Conservation (phyloP, 2,113 vertebrate genomes). For the Miniopterus natalensis region DNA sequence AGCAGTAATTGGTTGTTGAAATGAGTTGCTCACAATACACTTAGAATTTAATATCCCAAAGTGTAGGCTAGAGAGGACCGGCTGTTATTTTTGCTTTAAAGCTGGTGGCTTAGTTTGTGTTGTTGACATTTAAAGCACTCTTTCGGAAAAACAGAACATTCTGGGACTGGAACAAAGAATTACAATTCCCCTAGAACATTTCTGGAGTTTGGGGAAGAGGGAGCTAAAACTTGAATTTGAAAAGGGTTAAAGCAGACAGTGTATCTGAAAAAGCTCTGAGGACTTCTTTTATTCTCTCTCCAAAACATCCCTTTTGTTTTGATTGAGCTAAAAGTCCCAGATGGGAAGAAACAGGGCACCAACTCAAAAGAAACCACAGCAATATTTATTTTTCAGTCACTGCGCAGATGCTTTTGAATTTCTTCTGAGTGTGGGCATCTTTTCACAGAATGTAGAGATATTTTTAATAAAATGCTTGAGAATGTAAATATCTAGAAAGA, state of each 20-base stretch:
- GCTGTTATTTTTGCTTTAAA: constrained; percentile 68
- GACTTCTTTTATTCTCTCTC: constrained; percentile 55
- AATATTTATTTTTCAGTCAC: constrained; percentile 76
- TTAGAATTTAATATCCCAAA: constrained; percentile 64
- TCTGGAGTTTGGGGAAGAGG: neutral
- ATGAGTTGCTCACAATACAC: constrained; percentile 73
- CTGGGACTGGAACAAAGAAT: constrained; percentile 40
- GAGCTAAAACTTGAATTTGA: neutral
- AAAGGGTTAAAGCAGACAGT: constrained; percentile 56
- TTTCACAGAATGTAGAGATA: constrained; percentile 7
- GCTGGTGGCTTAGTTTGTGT: constrained; percentile 47
- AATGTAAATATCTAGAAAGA: constrained; percentile 29
- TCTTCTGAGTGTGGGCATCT: constrained; percentile 53
- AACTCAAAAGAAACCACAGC: constrained; percentile 67
- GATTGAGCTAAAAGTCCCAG: constrained; percentile 70
- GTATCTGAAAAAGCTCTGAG: constrained; percentile 50
- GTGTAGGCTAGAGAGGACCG: constrained; percentile 55
- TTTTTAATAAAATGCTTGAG: constrained; percentile 63
- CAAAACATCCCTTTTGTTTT: constrained; percentile 63
- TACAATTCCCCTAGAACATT: constrained; percentile 14
- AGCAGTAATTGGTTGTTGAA: constrained; percentile 75
- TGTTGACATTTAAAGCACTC: constrained; percentile 56
- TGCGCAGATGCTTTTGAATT: constrained; percentile 44
- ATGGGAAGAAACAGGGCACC: constrained; percentile 24
- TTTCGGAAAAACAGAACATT: constrained; percentile 41